A percentile compares a stretch with the other conserved stretches of the same genome.
Conservation (phyloP, 2,113 vertebrate genomes). For the Eurystomus gularis region DNA sequence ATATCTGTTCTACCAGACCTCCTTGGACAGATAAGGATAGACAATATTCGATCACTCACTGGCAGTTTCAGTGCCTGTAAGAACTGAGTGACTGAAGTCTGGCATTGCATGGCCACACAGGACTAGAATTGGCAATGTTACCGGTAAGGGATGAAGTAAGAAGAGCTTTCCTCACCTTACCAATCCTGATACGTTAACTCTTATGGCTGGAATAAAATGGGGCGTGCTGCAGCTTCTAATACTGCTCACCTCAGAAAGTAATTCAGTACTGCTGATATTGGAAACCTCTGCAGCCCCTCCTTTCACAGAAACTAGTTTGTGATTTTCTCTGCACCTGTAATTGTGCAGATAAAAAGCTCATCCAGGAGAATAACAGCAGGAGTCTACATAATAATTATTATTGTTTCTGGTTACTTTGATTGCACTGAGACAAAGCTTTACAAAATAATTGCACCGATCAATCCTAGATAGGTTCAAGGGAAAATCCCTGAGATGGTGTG, state of each 20-base stretch:
- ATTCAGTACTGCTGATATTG: neutral
- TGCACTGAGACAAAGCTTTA: slow-evolving; percentile 48
- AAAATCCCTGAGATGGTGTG: neutral
- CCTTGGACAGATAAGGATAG: neutral
- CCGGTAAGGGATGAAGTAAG: neutral
- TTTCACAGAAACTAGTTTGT: neutral
- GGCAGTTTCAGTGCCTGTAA: neutral
- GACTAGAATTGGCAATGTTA: neutral
- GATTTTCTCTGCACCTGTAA: slow-evolving; percentile 40
- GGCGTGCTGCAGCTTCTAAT: neutral
- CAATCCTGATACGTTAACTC: neutral
- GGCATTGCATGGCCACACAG: neutral
- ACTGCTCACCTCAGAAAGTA: neutral
- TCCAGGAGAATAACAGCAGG: slow-evolving; percentile 12
- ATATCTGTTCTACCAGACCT: neutral
- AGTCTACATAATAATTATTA: slow-evolving; percentile 49
- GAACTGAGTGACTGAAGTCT: neutral
- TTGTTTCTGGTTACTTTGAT: slow-evolving; percentile 52
- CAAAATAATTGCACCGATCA: slow-evolving; percentile 48
- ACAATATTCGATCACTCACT: neutral
- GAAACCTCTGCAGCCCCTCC: neutral
- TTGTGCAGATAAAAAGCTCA: slow-evolving; percentile 2
- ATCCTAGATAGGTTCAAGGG: neutral
- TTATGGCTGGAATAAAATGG: neutral
- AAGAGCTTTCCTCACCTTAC: neutral